phyloP scores from a whole-genome alignment of 2,888 invertebrate genomes.

The Rhagonycha lutea region DNA sequence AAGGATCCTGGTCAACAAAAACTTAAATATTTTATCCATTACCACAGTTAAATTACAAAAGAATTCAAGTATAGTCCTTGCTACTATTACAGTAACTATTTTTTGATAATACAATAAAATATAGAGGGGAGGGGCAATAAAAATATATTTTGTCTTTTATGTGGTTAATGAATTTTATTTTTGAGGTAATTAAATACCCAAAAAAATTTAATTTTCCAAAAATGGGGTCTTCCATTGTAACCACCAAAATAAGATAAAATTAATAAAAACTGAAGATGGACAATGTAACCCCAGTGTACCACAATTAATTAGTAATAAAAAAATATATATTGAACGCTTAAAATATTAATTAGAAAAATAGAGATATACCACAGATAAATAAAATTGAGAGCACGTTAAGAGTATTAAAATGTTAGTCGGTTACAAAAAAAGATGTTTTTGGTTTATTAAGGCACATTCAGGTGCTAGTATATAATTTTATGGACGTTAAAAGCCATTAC shows the following conservation, averaged over 20 bases:
- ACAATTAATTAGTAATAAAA: neutral
- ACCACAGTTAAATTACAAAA: no score
- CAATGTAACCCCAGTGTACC: neutral
- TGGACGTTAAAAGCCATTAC: constrained; percentile 31
- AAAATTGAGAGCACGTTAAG: neutral
- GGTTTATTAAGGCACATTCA: constrained; percentile 32
- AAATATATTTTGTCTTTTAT: no score
- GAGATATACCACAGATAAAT: constrained; percentile 1
- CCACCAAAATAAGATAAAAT: neutral
- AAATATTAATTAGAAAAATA: constrained; percentile 7
- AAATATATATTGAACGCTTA: neutral
- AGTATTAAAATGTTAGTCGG: neutral
- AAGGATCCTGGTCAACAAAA: no score
- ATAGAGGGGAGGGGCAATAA: no score
- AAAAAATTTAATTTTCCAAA: no score
- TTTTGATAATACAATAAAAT: no score
- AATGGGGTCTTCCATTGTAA: neutral
- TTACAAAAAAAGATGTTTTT: neutral
- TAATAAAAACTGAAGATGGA: neutral
- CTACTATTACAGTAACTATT: no score
- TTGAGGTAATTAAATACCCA: no score
- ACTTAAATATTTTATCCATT: no score
- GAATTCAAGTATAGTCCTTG: no score
- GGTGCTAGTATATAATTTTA: constrained; percentile 34
- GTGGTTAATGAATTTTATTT: no score